Conservation (phyloP, 2,113 vertebrate species). For the Sciurus niger region DNA sequence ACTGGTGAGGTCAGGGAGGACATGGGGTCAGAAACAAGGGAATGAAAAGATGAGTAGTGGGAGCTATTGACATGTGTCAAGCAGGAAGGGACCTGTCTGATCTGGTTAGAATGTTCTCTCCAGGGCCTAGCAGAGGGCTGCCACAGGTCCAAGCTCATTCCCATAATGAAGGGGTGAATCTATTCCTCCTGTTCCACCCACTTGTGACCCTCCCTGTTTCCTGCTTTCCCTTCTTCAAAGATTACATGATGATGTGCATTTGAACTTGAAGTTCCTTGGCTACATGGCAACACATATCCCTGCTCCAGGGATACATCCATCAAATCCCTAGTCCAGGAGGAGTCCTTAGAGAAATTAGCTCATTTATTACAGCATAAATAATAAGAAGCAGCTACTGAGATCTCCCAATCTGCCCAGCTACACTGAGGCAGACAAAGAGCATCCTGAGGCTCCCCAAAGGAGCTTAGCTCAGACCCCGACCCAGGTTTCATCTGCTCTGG, state of each 20-base stretch:
- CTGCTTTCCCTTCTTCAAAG: background rate
- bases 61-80: background rate
- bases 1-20: rapidly evolving
- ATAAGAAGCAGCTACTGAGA: background rate
- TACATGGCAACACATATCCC: background rate
- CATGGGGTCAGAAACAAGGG: rapidly evolving
- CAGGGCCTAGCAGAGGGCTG: background rate
- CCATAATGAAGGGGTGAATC: background rate
- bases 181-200: background rate
- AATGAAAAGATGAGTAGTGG: background rate
- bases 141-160: too few relatives aligned
- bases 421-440: background rate
- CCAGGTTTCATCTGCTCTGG: background rate
- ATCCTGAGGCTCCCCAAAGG: background rate
- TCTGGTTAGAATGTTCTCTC: background rate
- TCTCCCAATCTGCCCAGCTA: rapidly evolving
- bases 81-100: background rate
- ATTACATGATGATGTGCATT: too few relatives aligned
- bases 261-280: background rate
- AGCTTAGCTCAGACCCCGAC: background rate
- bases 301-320: background rate
- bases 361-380: background rate
- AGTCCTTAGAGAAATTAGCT: background rate
- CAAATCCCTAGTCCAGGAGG: background rate
- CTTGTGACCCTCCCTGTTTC: background rate